A percentile compares a stretch with the other conserved stretches of the same genome.
Evolutionary conservation across 2,888 invertebrate species (phyloP).

Genomic region (Cerceris ruficornis): DNA sequence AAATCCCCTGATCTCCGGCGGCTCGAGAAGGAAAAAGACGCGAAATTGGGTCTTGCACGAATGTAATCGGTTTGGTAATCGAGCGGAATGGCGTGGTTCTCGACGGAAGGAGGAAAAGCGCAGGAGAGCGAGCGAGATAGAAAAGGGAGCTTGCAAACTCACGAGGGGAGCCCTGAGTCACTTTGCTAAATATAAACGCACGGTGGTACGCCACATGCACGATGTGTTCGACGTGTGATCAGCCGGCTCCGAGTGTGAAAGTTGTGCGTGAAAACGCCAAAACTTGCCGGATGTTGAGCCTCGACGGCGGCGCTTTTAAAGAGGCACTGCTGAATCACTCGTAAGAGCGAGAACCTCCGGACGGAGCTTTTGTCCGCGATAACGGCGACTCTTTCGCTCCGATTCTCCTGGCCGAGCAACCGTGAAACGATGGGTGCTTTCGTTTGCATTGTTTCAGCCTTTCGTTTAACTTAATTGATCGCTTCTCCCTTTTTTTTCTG

Average conservation of each 20-base stretch:
- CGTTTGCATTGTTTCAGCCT: not conserved
- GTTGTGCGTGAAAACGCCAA: constrained; percentile 51
- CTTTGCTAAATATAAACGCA: constrained; percentile 67
- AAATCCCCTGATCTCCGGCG: not conserved
- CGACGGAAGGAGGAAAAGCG: constrained; percentile 45
- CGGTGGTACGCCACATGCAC: constrained; percentile 44
- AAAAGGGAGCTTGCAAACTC: constrained; percentile 58
- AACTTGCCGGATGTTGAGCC: constrained; percentile 40
- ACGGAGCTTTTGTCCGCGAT: constrained; percentile 14
- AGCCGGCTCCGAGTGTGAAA: constrained; percentile 52
- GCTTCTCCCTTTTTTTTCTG: no score
- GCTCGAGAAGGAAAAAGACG: not conserved
- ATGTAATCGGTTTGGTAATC: constrained; percentile 58
- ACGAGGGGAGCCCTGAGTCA: constrained; percentile 63
- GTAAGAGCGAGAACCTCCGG: constrained; percentile 10
- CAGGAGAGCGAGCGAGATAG: constrained; percentile 41
- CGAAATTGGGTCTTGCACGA: constrained; percentile 11
- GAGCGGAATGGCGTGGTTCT: constrained; percentile 26
- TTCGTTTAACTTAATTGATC: no score
- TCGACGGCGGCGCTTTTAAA: constrained; percentile 54
- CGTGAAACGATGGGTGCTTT: not conserved
- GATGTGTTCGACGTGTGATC: constrained; percentile 62
- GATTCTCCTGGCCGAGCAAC: not conserved
- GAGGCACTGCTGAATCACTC: constrained; percentile 52
- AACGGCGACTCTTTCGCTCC: not conserved